Evolutionary conservation across 2,797 vertebrate species (phyloP), one percentile per base, ranked within the genome.

Genomic region (Lutjanus campechanus): DNA sequence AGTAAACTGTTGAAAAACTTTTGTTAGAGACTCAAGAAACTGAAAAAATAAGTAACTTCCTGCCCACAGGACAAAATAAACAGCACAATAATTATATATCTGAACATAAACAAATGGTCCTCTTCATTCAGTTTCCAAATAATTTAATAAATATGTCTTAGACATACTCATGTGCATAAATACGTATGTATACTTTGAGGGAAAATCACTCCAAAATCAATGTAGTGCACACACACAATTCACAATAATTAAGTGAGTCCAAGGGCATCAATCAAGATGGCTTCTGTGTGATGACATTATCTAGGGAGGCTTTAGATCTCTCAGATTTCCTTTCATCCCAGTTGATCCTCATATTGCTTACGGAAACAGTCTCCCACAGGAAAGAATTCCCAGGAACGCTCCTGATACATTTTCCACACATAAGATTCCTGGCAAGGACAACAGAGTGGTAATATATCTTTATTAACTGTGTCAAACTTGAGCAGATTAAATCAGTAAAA

Each of bases 321-420:
- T 87, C 71, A 49, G 66, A 77, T 87, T 83, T 67, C 77, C 84
- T 68, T 79, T 95, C 85, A 95, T 90, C 92, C 85, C 80, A 96
- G 93, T 43, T 95, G 95, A 91, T 95, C 95, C 83, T 95, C 95
- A 50, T 95, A 95, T 85, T 96, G 95, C 91, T 96, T 96, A 85
- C 95, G 93, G 89, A 96, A 96, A 93, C 95, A 96, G 84, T 96
- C 95, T 90, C 95, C 95, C 79, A 95, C 95, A 76, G 95, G 95
- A 86, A 96, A 96, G 88, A 96, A 96, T 91, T 96, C 95, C 95
- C 95, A 96, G 89, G 95, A 95, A 61, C 95, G 95, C 69, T 95
- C 95, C 93, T 96, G 95, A 90, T 95, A 95, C 95, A 96, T 95
- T 91, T 95, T 96, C 95, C 95, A 96, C 77, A 96, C 95, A 44